phyloP scores from a whole-genome alignment of 2,113 vertebrate species.

The Engraulis encrasicolus region DNA sequence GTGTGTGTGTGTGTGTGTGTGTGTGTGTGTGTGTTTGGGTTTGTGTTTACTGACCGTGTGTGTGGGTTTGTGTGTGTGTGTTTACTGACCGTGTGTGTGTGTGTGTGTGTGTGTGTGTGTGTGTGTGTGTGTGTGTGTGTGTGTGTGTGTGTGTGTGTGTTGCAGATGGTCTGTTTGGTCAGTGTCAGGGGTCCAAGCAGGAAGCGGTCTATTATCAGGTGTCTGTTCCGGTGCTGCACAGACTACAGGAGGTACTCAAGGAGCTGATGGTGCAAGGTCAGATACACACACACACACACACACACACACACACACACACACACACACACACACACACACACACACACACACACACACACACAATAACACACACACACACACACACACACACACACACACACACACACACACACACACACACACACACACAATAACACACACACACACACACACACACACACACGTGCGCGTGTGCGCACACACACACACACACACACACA shows the following conservation, averaged over 20 bases:
- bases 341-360: neutral
- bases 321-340: neutral
- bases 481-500: too few species aligned
- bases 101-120: neutral
- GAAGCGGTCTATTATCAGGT: conserved; percentile 83
- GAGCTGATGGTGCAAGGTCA: conserved; percentile 93
- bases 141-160: conserved; percentile 24
- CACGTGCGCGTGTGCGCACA: too few species aligned
- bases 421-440: too few species aligned
- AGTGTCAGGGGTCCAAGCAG: conserved; percentile 80
- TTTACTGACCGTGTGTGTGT: neutral
- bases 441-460: neutral
- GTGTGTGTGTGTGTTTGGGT: neutral
- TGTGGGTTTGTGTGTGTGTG: conserved; percentile 6
- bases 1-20: too few species aligned
- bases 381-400: neutral
- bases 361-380: neutral
- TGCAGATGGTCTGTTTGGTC: conserved; percentile 93
- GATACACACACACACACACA: conserved; percentile 17
- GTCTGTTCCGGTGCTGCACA: conserved; percentile 83
- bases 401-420: conserved; percentile 1
- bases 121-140: conserved; percentile 5
- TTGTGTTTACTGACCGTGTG: neutral
- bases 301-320: conserved; percentile 5
- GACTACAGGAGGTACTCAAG: conserved; percentile 85